These are phyloP conservation scores for Meandrina meandrites DNA, from an alignment of 92 coral and sea anemone species.

Conservation along the genomic window DNA sequence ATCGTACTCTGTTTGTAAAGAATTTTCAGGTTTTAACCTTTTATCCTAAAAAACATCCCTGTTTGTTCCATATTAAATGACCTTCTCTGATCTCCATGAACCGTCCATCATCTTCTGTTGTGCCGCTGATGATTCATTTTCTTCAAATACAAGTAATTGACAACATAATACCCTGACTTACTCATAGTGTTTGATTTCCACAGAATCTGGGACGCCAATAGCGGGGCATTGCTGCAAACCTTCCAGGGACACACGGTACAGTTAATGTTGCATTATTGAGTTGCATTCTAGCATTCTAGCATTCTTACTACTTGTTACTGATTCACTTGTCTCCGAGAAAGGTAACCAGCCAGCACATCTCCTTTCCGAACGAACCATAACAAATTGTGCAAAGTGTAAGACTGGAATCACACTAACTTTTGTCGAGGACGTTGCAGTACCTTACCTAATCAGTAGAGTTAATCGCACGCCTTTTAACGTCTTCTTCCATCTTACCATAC, in stretches of 20 bases:
- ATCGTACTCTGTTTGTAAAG: background rate
- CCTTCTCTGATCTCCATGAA: background rate
- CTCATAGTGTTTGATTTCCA: background rate
- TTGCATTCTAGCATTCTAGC: background rate
- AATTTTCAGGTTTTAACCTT: background rate
- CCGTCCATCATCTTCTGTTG: background rate
- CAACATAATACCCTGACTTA: background rate
- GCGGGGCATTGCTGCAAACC: constrained; percentile 82
- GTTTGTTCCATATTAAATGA: background rate
- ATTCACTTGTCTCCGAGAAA: background rate
- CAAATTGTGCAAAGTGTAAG: background rate
- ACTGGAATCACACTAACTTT: background rate
- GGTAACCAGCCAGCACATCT: background rate
- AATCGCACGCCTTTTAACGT: background rate
- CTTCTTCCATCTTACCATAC: background rate
- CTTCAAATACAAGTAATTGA: background rate
- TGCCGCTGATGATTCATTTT: too few relatives aligned
- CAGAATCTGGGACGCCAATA: constrained; percentile 89
- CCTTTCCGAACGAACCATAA: background rate
- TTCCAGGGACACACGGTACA: constrained; percentile 89
- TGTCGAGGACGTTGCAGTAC: background rate
- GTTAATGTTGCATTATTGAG: background rate
- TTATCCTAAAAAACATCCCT: background rate
- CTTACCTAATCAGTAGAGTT: background rate
- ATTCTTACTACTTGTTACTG: background rate